Conservation (phyloP, 2,113 vertebrate genomes). For the Pterophyllum scalare region DNA sequence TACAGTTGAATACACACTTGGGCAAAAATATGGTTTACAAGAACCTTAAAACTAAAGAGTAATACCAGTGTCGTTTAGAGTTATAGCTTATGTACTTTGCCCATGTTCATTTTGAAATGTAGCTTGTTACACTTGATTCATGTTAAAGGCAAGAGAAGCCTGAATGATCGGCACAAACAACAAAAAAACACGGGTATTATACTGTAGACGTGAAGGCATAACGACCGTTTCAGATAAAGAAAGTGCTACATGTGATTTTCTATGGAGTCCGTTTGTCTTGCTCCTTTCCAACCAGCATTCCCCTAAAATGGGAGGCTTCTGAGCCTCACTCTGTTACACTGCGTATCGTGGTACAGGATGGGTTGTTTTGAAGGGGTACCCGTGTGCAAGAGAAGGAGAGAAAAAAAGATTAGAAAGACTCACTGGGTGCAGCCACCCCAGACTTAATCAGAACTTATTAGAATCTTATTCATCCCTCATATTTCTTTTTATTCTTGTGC, state of each 20-base stretch:
- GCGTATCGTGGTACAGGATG: neutral
- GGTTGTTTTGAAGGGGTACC: conserved; percentile 11
- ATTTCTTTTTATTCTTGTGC: neutral
- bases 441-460: neutral
- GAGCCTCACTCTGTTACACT: neutral
- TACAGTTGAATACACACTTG: neutral
- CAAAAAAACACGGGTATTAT: conserved; percentile 1
- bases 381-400: conserved; percentile 20
- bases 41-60: conserved; percentile 22
- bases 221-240: conserved; percentile 27
- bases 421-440: neutral
- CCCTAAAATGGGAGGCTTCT: neutral
- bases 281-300: neutral
- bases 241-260: conserved; percentile 44
- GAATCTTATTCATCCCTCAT: conserved; percentile 1
- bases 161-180: conserved; percentile 35
- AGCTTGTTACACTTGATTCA: neutral
- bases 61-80: conserved; percentile 47
- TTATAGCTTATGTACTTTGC: conserved; percentile 40
- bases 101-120: neutral
- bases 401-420: conserved; percentile 9
- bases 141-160: conserved; percentile 10
- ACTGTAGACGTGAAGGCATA: conserved; percentile 33
- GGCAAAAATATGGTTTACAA: conserved; percentile 25
- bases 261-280: neutral